Conservation (phyloP, 2,888 invertebrate species). For the Cephus spinipes region DNA sequence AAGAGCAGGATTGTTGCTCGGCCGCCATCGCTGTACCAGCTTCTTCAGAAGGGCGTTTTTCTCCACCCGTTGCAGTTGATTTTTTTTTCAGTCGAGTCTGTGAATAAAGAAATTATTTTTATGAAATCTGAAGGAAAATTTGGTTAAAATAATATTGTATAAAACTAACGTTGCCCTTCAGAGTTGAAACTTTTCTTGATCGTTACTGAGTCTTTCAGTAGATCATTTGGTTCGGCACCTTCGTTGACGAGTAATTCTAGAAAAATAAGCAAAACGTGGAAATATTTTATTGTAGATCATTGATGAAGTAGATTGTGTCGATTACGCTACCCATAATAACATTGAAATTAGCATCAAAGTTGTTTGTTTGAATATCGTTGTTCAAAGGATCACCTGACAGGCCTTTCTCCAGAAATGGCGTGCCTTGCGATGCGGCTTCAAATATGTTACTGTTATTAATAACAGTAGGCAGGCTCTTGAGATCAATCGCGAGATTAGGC, state of each 20-base stretch:
- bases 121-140: too few species aligned
- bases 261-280: conserved; percentile 13
- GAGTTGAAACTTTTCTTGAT: conserved; percentile 7
- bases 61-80: too few species aligned
- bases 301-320: too few species aligned
- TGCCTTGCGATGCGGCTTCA: neutral
- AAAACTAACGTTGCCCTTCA: conserved; percentile 3
- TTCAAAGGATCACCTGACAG: too few species aligned
- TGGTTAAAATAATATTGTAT: too few species aligned
- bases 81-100: too few species aligned
- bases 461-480: conserved; percentile 5
- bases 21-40: too few species aligned
- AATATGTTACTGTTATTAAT: conserved; percentile 6
- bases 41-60: too few species aligned
- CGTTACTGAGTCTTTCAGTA: conserved; percentile 9
- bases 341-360: conserved; percentile 14
- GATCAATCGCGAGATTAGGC: conserved; percentile 6
- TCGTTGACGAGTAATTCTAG: conserved; percentile 8
- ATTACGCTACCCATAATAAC: neutral
- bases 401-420: too few species aligned
- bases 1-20: too few species aligned
- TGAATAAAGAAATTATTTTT: too few species aligned
- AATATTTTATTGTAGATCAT: conserved; percentile 9
- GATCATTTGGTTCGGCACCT: conserved; percentile 9
- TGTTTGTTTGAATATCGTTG: neutral